These are phyloP conservation scores for Ectemnius cavifrons DNA, from an alignment of 2,888 invertebrate genomes.

Conservation along the genomic window DNA sequence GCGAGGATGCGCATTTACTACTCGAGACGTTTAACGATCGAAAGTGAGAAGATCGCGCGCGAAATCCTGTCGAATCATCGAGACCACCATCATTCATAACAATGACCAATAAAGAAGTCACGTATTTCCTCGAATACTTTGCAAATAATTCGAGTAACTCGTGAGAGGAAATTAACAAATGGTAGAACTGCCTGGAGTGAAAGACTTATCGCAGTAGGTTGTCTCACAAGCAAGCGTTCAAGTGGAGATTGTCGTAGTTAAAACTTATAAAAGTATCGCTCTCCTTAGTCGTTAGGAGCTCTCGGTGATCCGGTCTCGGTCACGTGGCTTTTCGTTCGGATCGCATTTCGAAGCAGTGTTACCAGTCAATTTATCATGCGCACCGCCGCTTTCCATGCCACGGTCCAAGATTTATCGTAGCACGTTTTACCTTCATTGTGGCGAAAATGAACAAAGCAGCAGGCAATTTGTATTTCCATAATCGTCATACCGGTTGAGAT, in stretches of 20 bases:
- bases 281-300: conserved; percentile 16
- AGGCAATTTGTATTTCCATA: conserved; percentile 38
- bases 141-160: conserved; percentile 10
- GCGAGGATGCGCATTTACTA: too few relatives aligned
- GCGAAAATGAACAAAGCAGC: conserved; percentile 26
- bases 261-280: conserved; percentile 22
- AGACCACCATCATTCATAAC: too few relatives aligned
- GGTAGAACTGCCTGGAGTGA: not conserved
- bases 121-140: not conserved
- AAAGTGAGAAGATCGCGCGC: too few relatives aligned
- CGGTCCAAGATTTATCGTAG: conserved; percentile 33
- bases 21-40: too few relatives aligned
- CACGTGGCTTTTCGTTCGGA: conserved; percentile 35
- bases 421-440: conserved; percentile 28
- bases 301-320: conserved; percentile 9
- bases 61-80: too few relatives aligned
- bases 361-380: conserved; percentile 45
- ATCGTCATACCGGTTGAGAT: conserved; percentile 36
- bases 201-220: conserved; percentile 17
- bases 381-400: conserved; percentile 20
- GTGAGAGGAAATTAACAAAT: not conserved
- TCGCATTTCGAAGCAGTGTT: conserved; percentile 38
- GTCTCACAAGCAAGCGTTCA: conserved; percentile 23
- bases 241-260: conserved; percentile 14
- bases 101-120: too few relatives aligned